Evolutionary conservation across 2,797 vertebrate species (phyloP), one percentile per base, ranked within the genome.

Genomic region (Tachyglossus aculeatus): DNA sequence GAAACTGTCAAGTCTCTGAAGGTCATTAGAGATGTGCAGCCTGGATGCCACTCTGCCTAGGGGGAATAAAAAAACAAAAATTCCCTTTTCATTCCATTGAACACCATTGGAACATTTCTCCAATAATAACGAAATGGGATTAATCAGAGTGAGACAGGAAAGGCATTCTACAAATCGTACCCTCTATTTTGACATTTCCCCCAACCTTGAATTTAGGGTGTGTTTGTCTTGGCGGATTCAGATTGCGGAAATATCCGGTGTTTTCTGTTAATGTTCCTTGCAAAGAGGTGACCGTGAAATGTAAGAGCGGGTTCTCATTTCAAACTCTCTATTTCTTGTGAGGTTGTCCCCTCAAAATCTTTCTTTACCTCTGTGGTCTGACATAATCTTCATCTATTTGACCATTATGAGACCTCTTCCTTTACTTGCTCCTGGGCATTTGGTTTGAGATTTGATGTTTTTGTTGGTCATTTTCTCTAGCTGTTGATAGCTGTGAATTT

Each of bases 181-280:
- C n/a, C n/a, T 57, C 37, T 48, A 21, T 55, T 27, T 32, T 54
- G 3, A 4, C 43, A 4, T 65, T 51, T 43, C 39, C 21, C 54
- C 36, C 18, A 37, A 18, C 33, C 7, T 19, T 47, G 24, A 52
- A 65, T 56, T 62, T 61, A 43, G 12, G 33, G 31, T 56, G 33
- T 34, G 56, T 25, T 51, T 54, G 70, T 53, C 57, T 60, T 40
- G 53, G 33, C 39, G 45, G 47, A 62, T 52, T 77, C 10, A 31
- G 7, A 7, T 54, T 60, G 44, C 81, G 34, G 75, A 77, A 58
- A 24, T 55, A 22, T 16, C 6, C 62, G 36, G 15, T 22, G 62
- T 48, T 65, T 77, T 15, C 56, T 72, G 43, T 9, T 41, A 61
- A 34, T 53, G 29, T 70, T 70, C 10, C 53, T 59, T 55, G 21